Evolutionary conservation across 2,888 invertebrate species (phyloP), one percentile per base, ranked within the genome.

Genomic region (Idaea straminata): DNA sequence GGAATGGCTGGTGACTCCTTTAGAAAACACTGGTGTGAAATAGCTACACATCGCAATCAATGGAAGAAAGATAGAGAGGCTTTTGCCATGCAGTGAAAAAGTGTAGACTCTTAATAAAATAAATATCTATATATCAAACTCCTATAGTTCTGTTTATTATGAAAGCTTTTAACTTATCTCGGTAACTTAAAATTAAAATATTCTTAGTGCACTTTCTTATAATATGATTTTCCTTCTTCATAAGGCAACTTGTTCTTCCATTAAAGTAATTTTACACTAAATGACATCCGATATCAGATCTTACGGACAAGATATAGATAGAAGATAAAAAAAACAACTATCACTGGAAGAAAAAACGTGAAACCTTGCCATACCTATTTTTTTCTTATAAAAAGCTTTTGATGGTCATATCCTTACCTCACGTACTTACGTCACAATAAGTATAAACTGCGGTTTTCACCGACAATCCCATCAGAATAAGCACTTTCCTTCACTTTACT

Each of bases 371-470:
- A 47, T 10, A 7, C 25, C 25, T 25, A 25, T 3, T 3, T 5
- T 59, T 15, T 34, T 59, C 6, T 34, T 59, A 34, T 34, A 58
- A n/a, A 58, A 58, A n/a, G n/a, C 5, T 58, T 2, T 59, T 4
- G 15, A 59, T 16, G 47, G 59, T 34, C 59, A 25, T 59, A 16
- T 59, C 59, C 13, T 34, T 34, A 59, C 59, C 13, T 34, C 59
- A 59, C 59, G 76, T 70, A 73, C 67, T 76, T 75, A 67, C 66
- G 66, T 67, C 63, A 67, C 64, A 61, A 62, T 63, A 16, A 70
- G 66, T 72, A 58, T 69, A 65, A 62, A 66, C 73, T 72, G 79
- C 72, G 81, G 81, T 81, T 80, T 79, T 78, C 76, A 76, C 76
- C 74, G 72, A 70, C 65, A 71, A 74, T 69, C 69, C 65, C 71